Evolutionary conservation across 2,113 vertebrate genomes (phyloP), one percentile per base, ranked within the genome.

Genomic region (Rhinogobius similis): DNA sequence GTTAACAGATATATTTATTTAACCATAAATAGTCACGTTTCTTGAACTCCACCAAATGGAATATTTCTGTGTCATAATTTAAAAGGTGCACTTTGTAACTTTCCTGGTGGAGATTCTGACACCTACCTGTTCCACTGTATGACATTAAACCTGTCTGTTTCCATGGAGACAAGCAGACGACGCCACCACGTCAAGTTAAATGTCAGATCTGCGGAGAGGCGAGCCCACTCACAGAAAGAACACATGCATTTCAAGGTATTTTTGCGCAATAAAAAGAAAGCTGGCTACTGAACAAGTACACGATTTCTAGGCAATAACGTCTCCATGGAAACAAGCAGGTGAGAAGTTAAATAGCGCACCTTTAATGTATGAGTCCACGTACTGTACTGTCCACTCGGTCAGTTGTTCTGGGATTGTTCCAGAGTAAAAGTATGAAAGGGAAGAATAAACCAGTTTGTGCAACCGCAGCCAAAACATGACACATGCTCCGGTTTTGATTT

Each of bases 401-500:
- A 21, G 46, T 10, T 50, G 16, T 18, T 18, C 43, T 16, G 16
- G 46, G 9, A 7, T 8, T 48, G 7, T 3, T 2, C 6, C 46
- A 21, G 16, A 48, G 14, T 9, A 48, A 18, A 46, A 4, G 50
- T 23, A 21, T 11, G 21, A 23, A 13, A 55, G 24, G 23, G 13
- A 14, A 14, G 4, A 55, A 5, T 55, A 16, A 14, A 55, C 6
- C 21, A 52, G 78, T 82, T 82, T 78, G 86, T 78, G 84, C 84
- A 86, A 75, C 70, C 82, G 69, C 48, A 68, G 10, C 21, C 20
- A 43, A 50, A 66, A 67, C 2, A 43, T 38, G 1, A 12, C 70
- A 39, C 41, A 62, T 39, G 13, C 1, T 12, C 14, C n/a, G 13
- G 71, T 44, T 50, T 24, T 62, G 27, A 27, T 21, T 65, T 71